phyloP scores from a whole-genome alignment of 2,797 vertebrate genomes.

The Hyperoplus immaculatus region DNA sequence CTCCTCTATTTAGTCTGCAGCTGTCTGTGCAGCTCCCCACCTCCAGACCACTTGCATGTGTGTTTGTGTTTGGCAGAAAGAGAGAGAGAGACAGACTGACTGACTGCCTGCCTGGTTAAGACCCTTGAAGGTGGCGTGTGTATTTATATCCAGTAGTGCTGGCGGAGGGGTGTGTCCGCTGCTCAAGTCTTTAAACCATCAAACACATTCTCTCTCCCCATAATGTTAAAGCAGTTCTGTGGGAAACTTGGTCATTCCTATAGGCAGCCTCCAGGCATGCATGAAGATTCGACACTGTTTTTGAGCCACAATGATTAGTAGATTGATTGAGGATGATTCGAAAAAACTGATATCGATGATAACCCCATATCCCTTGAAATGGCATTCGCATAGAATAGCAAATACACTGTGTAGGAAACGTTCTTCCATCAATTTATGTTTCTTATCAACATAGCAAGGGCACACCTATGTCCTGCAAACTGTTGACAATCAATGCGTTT shows the following conservation, averaged over 20 bases:
- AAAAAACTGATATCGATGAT: background rate
- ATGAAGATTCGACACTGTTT: background rate
- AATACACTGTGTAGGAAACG: background rate
- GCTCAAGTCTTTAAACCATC: conserved; percentile 45
- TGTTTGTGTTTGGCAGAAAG: conserved; percentile 35
- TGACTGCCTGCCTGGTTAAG: conserved; percentile 31
- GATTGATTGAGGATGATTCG: background rate
- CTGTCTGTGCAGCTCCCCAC: conserved; percentile 63
- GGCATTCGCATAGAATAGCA: background rate
- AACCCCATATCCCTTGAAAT: background rate
- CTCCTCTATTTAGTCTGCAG: conserved; percentile 72
- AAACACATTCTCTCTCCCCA: conserved; percentile 47
- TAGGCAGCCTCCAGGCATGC: background rate
- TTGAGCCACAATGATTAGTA: background rate
- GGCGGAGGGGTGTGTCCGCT: conserved; percentile 61
- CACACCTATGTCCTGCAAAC: too few relatives aligned
- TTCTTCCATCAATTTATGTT: background rate
- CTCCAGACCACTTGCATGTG: conserved; percentile 61
- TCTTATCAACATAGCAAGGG: background rate
- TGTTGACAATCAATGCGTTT: too few relatives aligned
- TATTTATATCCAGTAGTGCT: conserved; percentile 64
- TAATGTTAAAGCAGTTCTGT: conserved; percentile 35
- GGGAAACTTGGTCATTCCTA: conserved; percentile 9
- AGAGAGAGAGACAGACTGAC: conserved; percentile 24
- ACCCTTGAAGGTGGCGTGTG: conserved; percentile 56